Base-by-base conservation (phyloP, 1,140 invertebrate genomes). In the Manduca sexta region DNA sequence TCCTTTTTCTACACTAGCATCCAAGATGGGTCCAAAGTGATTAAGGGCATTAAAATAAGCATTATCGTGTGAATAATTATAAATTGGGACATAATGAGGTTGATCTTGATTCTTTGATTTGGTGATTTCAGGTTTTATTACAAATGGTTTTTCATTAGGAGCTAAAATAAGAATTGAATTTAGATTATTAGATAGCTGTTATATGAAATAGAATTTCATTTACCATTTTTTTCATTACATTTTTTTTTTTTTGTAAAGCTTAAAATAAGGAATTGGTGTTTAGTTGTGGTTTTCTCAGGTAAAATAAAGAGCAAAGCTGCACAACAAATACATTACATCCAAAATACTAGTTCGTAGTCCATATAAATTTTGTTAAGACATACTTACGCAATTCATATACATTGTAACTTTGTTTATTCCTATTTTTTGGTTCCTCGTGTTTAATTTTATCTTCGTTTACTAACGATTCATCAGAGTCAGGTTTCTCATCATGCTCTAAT, bases 351-450 rank as follows among this genome's bases (percentile, higher is more conserved):
- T n/a, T n/a, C n/a, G n/a, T n/a, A n/a, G n/a, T n/a, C n/a, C n/a
- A 14, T 14, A 11, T 35, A 4, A 31, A 41, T 1, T 16, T 12
- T 31, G 8, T 31, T 33, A 21, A 43, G 31, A 18, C 29, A 21
- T 40, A 66, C 72, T 69, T 63, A 78, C 74, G 34, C 13, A 78
- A 46, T 74, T 75, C 70, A 57, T 61, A 74, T 6, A 75, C 68
- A 17, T 56, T 35, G 45, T 60, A 57, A 26, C 3, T 42, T 26
- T 21, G n/a, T 2, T 29, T 21, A 12, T 3, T 21, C 12, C n/a
- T 21, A 5, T n/a, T 26, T 21, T 42, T 2, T 35, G 15, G 1
- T n/a, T 18, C 11, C 14, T 2, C 38, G 1, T 13, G 26, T 14
- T 10, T 37, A 8, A 14, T 3, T 42, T 21, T 14, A 13, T 21